These are phyloP conservation scores for Astreopora myriophthalma DNA, from an alignment of 64 coral and sea anemone species.

Conservation along the genomic window DNA sequence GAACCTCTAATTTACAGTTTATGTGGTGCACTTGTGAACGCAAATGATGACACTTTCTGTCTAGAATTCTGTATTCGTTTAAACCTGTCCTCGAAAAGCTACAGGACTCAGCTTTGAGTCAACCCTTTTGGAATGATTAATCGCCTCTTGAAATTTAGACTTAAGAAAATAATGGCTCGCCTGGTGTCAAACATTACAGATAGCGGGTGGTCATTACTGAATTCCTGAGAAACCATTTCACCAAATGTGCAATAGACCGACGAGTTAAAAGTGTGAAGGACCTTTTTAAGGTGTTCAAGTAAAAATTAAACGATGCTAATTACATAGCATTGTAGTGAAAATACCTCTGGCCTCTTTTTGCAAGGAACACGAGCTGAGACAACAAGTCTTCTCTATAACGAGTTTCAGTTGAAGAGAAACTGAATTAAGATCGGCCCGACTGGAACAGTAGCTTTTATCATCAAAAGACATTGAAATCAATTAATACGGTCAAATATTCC, in stretches of 20 bases:
- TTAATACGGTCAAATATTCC: conserved; percentile 1
- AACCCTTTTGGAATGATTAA: neutral
- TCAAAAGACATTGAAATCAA: conserved; percentile 13
- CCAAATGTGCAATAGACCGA: neutral
- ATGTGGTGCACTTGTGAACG: neutral
- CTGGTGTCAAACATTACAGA: neutral
- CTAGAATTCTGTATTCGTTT: neutral
- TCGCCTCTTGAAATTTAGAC: neutral
- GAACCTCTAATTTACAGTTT: neutral
- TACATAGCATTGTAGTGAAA: neutral
- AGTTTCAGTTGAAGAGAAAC: neutral
- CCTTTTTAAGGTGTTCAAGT: neutral
- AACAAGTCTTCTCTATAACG: neutral
- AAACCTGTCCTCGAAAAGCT: neutral
- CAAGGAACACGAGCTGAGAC: neutral
- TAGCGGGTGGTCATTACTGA: neutral
- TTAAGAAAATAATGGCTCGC: neutral
- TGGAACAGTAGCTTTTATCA: neutral
- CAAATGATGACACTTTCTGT: neutral
- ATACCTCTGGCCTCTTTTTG: neutral
- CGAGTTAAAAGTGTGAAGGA: neutral
- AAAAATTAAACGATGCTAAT: neutral
- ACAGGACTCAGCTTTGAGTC: too few species aligned
- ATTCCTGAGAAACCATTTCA: neutral
- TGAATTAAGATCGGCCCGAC: neutral